These are phyloP conservation scores for Neolamprologus hecqui DNA, from an alignment of 2,113 vertebrate genomes.

Conservation along the genomic window DNA sequence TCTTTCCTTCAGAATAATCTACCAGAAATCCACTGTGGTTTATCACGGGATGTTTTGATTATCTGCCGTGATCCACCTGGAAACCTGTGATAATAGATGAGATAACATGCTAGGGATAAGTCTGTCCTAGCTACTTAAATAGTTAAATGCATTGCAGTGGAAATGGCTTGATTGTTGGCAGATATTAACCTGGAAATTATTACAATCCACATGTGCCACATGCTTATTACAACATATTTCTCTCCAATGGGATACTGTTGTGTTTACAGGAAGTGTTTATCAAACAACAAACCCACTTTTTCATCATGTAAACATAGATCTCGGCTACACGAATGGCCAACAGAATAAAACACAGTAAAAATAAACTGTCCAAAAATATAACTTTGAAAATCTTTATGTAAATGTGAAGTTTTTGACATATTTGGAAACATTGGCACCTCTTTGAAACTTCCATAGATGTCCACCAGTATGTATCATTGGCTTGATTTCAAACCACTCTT, in stretches of 20 bases:
- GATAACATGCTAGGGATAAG: background rate
- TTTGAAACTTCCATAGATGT: background rate
- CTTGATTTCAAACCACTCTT: background rate
- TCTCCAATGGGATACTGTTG: background rate
- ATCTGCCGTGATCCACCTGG: background rate
- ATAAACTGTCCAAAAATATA: background rate
- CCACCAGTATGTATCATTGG: background rate
- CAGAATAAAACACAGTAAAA: background rate
- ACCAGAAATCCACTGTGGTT: background rate
- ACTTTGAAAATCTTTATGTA: background rate
- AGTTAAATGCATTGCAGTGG: background rate
- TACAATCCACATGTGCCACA: background rate
- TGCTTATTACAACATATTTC: background rate
- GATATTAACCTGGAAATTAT: background rate
- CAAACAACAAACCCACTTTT: constrained; percentile 9
- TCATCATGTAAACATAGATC: constrained; percentile 2
- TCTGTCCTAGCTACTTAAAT: background rate
- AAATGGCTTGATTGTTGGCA: background rate
- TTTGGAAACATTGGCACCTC: background rate
- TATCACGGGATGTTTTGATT: constrained; percentile 9
- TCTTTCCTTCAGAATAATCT: background rate
- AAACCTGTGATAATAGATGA: background rate
- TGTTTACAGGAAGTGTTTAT: constrained; percentile 39
- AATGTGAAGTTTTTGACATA: background rate
- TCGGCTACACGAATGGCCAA: background rate